phyloP scores from a whole-genome alignment of 2,888 invertebrate species.

The Galeruca laticollis region DNA sequence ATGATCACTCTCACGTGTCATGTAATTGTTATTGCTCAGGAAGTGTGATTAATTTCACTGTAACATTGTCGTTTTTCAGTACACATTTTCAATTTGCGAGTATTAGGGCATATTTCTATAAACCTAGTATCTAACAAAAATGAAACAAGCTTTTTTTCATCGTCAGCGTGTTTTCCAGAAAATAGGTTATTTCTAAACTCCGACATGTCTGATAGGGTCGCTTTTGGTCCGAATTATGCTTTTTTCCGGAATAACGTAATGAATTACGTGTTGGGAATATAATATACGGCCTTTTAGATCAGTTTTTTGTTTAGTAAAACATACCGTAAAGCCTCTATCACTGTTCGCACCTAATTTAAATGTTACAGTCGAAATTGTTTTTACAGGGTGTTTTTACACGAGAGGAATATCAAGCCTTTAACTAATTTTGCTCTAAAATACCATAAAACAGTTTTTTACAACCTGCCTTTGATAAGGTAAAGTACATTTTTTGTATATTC shows the following conservation, averaged over 20 bases:
- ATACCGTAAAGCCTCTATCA: background rate
- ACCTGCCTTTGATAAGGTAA: no score
- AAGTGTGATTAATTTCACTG: slow-evolving; percentile 1
- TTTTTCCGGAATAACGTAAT: slow-evolving; percentile 1
- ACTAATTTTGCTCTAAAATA: no score
- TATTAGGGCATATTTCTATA: no score
- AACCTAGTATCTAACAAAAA: background rate
- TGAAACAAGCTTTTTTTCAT: background rate
- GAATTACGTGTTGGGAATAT: slow-evolving; percentile 7
- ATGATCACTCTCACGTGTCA: background rate
- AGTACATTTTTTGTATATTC: no score
- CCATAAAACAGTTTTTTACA: no score
- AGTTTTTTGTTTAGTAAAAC: slow-evolving; percentile 4
- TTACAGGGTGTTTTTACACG: background rate
- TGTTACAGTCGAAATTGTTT: background rate
- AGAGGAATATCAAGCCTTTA: background rate
- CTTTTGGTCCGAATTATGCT: background rate
- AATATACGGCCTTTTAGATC: background rate
- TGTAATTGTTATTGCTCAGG: background rate
- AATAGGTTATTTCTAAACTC: background rate
- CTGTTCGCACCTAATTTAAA: background rate
- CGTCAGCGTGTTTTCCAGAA: background rate
- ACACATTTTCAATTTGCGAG: background rate
- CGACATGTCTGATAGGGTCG: background rate
- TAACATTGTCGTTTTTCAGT: background rate